phyloP scores from a whole-genome alignment of 2,113 vertebrate genomes.

The Nibea coibor region DNA sequence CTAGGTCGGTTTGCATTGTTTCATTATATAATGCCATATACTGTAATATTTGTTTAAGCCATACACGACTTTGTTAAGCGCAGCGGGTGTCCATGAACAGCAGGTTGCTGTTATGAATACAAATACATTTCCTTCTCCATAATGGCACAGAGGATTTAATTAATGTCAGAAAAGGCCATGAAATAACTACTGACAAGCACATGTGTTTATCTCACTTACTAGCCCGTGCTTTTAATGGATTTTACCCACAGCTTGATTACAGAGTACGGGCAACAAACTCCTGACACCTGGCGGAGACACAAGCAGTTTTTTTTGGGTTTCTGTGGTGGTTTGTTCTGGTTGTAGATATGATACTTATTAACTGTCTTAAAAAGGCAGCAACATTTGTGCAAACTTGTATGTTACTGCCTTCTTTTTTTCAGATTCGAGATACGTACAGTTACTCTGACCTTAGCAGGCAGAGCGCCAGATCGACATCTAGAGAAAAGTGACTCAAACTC shows the following conservation, averaged over 20 bases:
- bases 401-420: too few species aligned
- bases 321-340: not conserved
- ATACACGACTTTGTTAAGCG: not conserved
- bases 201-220: not conserved
- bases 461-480: not conserved
- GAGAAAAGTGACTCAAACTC: not conserved
- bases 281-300: not conserved
- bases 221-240: not conserved
- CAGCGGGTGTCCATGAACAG: not conserved
- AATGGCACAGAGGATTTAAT: not conserved
- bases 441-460: not conserved
- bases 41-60: not conserved
- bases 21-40: not conserved
- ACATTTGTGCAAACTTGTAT: too few species aligned
- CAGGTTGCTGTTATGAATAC: not conserved
- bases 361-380: not conserved
- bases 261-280: too few species aligned
- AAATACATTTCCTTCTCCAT: not conserved
- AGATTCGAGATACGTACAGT: too few species aligned
- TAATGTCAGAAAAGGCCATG: not conserved
- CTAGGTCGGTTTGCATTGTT: conserved; percentile 12
- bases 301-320: too few species aligned
- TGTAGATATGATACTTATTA: too few species aligned
- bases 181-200: not conserved
- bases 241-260: not conserved